Evolutionary conservation across 2,797 vertebrate genomes (phyloP), one percentile per base, ranked within the genome.

Genomic region (Cyprinella venusta): DNA sequence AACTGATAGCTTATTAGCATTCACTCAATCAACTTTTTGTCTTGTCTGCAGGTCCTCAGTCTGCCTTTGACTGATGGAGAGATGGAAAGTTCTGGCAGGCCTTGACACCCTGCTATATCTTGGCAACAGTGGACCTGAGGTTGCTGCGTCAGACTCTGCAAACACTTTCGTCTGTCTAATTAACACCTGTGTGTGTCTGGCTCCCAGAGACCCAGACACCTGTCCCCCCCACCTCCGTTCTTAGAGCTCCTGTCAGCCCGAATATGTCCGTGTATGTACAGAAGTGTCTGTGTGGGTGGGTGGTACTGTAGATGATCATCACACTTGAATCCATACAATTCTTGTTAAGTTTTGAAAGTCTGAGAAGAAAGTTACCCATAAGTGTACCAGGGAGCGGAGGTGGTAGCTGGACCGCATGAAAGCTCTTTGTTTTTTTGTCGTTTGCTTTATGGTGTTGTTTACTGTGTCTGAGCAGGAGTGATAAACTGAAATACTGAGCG

Each of bases 131-230:
- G 48, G 61, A 83, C 84, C 84, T 85, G 88, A 89, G 88, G 78
- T 89, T 84, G 88, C 75, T 88, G 85, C 86, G 87, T 92, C 90
- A 92, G 79, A 87, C 84, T 89, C 36, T 83, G 89, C 83, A 83
- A 89, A 89, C 75, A 87, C 85, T 90, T 88, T 87, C 90, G 91
- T 90, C 89, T 90, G 90, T 92, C 91, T 93, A 91, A 93, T 94
- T 93, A 93, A 92, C 91, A 92, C 91, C 91, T 90, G 90, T 90
- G 88, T 90, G 87, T 89, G 90, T 81, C 85, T 81, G 84, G 76
- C 80, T 74, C 81, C 82, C 75, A 48, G 59, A 63, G 63, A 36
- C 70, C 79, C 79, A 87, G 64, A 83, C 86, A 87, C 83, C 84
- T 81, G 64, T 50, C 42, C 40, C 18, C n/a, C 79, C 1, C 1